phyloP scores from a whole-genome alignment of 2,888 invertebrate species.

The Trichopoda pennipes region DNA sequence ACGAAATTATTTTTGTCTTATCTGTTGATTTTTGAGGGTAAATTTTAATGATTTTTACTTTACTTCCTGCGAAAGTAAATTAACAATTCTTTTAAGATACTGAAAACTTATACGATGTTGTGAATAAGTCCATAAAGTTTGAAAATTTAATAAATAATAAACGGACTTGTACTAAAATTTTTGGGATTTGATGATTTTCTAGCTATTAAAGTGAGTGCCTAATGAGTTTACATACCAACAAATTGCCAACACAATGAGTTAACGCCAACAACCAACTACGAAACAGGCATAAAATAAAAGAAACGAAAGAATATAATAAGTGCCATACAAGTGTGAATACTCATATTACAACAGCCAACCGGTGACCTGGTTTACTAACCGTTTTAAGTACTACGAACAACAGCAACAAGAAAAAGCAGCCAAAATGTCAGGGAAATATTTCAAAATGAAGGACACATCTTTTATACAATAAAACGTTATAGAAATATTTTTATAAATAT shows the following conservation, averaged over 20 bases:
- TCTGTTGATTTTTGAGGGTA: no score
- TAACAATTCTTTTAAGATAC: no score
- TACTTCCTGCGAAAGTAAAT: no score
- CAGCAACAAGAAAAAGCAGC: conserved; percentile 18
- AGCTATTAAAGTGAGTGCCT: no score
- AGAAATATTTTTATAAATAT: background rate
- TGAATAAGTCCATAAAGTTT: no score
- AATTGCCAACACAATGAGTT: background rate
- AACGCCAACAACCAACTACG: background rate
- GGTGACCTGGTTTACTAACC: conserved; percentile 67
- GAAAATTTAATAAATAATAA: no score
- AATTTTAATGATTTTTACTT: no score
- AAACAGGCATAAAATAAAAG: conserved; percentile 15
- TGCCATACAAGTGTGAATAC: conserved; percentile 34
- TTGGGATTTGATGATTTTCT: no score
- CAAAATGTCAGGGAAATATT: conserved; percentile 45
- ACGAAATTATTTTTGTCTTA: no score
- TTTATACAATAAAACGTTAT: background rate
- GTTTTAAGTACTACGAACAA: conserved; percentile 15
- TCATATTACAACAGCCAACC: conserved; percentile 40
- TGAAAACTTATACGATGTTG: no score
- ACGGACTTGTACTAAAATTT: no score
- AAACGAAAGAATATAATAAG: conserved; percentile 17
- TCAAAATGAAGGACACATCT: conserved; percentile 47
- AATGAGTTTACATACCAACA: no score